Evolutionary conservation across 2,113 vertebrate species (phyloP), one percentile per base, ranked within the genome.

Genomic region (Malaclemys terrapin): DNA sequence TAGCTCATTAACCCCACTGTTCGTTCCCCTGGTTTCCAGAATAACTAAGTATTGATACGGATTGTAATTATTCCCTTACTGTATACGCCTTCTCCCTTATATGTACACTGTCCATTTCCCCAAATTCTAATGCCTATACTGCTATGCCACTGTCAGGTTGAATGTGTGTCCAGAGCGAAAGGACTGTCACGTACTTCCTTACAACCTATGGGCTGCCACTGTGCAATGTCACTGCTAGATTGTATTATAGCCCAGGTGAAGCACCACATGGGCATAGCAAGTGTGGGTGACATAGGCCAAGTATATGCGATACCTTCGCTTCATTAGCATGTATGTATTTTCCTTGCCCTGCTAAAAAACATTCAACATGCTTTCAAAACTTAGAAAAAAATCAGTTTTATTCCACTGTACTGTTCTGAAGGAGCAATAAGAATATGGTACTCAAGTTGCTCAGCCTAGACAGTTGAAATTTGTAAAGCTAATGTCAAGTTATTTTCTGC

Each of bases 181-280:
- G 53, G 53, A 20, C 8, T 54, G 20, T 54, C 53, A 54, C 53
- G 22, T 8, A 53, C 52, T 53, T 53, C 7, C 53, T 54, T 54
- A 54, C 8, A 54, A 54, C 94, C 93, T 65, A 57, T 80, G 93
- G 94, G 90, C 90, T 72, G 76, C 22, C 57, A 27, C 89, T 81
- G 85, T 0, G 2, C 53, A 54, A 54, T 22, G 53, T 54, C 53
- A 54, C 20, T 8, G 53, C 19, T 56, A 45, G 9, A 84, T 90
- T 87, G 87, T 89, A 69, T 91, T 20, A 0, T 91, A 94, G 88
- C 78, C 59, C 69, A 94, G 91, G 59, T 91, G 91, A 89, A 90
- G 88, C 87, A 87, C 95, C 95, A 84, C 90, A 94, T 95, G 96
- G 82, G 69, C 80, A 2, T 49, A 31, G 78, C 29, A 85, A 94